Evolutionary conservation across 2,797 vertebrate genomes (phyloP).

Genomic region (Anguilla obscura): DNA sequence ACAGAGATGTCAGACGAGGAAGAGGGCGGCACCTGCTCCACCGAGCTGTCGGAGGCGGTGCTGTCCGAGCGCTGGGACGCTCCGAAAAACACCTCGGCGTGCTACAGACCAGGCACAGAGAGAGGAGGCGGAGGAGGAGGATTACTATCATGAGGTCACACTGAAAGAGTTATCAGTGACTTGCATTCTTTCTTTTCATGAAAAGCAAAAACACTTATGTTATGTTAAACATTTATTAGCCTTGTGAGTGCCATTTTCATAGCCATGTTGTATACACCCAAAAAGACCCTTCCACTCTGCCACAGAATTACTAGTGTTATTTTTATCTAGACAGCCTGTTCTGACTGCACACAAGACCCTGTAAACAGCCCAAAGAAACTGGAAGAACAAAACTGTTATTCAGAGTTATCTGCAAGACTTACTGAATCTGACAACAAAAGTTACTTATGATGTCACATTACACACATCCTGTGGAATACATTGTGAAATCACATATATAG

Average conservation of each 20-base stretch:
- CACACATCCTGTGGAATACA: not conserved
- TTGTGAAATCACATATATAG: not conserved
- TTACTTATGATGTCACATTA: not conserved
- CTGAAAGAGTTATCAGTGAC: not conserved
- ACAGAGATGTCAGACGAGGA: constrained; percentile 62
- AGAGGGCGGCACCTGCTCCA: constrained; percentile 75
- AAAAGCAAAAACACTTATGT: not conserved
- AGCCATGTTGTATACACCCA: not conserved
- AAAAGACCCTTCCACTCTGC: not conserved
- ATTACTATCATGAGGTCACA: not conserved
- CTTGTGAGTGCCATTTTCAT: not conserved
- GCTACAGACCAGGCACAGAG: not conserved
- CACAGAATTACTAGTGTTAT: not conserved
- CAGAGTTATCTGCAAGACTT: not conserved
- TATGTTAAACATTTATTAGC: not conserved
- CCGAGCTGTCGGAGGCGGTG: constrained; percentile 75
- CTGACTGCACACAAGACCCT: not conserved
- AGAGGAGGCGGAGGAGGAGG: not conserved
- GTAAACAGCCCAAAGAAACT: not conserved
- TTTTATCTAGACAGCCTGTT: not conserved
- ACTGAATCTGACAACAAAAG: not conserved
- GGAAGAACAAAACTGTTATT: not conserved
- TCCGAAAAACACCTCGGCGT: constrained; percentile 29
- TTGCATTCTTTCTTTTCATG: not conserved
- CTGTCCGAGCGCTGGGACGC: constrained; percentile 70